A percentile compares a stretch with the other conserved stretches of the same genome.
phyloP scores from a whole-genome alignment of 2,113 vertebrate genomes.

The Leptobrachium leishanense region DNA sequence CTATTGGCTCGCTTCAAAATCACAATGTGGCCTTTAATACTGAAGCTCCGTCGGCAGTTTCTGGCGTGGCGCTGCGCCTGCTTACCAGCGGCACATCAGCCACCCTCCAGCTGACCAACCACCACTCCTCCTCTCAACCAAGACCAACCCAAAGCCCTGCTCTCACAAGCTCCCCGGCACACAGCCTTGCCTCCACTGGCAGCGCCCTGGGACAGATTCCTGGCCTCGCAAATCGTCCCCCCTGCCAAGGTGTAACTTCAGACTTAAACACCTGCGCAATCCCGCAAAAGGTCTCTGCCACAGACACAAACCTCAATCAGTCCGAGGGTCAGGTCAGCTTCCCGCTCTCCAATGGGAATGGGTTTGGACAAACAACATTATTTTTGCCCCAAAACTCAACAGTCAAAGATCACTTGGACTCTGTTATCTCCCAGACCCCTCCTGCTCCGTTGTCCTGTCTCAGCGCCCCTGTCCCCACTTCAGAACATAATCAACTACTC shows the following conservation, averaged over 20 bases:
- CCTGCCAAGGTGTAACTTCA: not conserved
- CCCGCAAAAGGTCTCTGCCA: not conserved
- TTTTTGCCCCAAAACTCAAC: not conserved
- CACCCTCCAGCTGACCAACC: conserved; percentile 31
- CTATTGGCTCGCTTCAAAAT: not conserved
- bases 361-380: not conserved
- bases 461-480: not conserved
- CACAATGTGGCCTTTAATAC: not conserved
- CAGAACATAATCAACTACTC: not conserved
- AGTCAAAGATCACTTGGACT: not conserved
- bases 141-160: conserved; percentile 6
- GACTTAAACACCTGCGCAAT: not conserved
- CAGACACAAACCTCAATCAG: not conserved
- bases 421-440: not conserved
- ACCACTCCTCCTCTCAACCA: conserved; percentile 11
- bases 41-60: not conserved
- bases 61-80: conserved; percentile 18
- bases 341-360: not conserved
- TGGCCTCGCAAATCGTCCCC: not conserved
- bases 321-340: too few relatives aligned
- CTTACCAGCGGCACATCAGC: conserved; percentile 12
- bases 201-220: not conserved
- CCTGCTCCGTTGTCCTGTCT: not conserved
- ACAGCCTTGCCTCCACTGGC: not conserved
- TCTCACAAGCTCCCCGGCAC: not conserved